Conservation (phyloP, 2,888 invertebrate genomes). For the Torymus aiolomorphi region DNA sequence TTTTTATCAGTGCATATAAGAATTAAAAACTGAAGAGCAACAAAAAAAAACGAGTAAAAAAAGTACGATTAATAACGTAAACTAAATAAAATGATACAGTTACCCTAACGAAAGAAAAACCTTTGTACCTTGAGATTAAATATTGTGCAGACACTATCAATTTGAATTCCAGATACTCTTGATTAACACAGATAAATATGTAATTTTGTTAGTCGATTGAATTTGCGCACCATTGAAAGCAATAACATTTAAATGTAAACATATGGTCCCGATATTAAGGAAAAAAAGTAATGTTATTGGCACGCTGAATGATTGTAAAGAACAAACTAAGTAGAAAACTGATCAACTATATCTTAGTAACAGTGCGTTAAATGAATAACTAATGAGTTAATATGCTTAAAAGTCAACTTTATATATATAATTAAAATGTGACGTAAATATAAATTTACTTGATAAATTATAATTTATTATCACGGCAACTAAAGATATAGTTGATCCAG, state of each 20-base stretch:
- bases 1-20: slow-evolving; percentile 53
- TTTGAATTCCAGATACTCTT: slow-evolving; percentile 29
- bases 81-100: slow-evolving; percentile 48
- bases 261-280: slow-evolving; percentile 36
- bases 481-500: slow-evolving; percentile 38
- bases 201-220: slow-evolving; percentile 33
- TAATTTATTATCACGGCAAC: slow-evolving; percentile 9
- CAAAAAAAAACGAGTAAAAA: slow-evolving; percentile 39
- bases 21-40: slow-evolving; percentile 54
- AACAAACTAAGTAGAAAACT: slow-evolving; percentile 21
- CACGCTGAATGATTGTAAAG: not conserved
- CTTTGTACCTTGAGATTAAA: slow-evolving; percentile 42
- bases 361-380: slow-evolving; percentile 3
- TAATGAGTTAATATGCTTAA: not conserved
- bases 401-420: not conserved
- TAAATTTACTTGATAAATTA: slow-evolving; percentile 5
- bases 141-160: slow-evolving; percentile 15
- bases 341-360: slow-evolving; percentile 40
- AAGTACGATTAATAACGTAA: slow-evolving; percentile 9
- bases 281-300: slow-evolving; percentile 28
- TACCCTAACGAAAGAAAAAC: slow-evolving; percentile 55
- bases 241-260: slow-evolving; percentile 39
- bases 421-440: not conserved
- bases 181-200: slow-evolving; percentile 27
- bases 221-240: slow-evolving; percentile 56